Conservation (phyloP, 1,140 invertebrate species). For the Pissodes strobi region DNA sequence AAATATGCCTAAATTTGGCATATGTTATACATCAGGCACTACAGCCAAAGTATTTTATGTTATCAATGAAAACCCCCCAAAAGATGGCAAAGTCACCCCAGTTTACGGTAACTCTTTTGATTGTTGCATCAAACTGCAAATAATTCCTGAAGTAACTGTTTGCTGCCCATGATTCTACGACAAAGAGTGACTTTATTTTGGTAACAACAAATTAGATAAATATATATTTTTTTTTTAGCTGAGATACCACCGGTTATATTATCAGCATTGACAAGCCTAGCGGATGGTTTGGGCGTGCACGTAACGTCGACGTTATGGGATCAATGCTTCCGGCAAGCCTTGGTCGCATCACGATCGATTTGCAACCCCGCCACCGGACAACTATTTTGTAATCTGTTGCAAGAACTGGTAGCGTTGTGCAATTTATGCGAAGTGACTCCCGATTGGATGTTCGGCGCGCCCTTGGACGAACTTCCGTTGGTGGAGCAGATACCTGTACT, state of each 20-base stretch:
- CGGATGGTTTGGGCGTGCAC: slow-evolving; percentile 75
- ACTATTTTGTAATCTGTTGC: slow-evolving; percentile 66
- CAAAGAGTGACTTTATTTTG: too few relatives aligned
- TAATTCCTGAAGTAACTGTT: too few relatives aligned
- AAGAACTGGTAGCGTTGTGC: slow-evolving; percentile 65
- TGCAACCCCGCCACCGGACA: slow-evolving; percentile 57
- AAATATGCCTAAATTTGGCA: too few relatives aligned
- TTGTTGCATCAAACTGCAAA: too few relatives aligned
- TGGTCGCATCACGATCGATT: slow-evolving; percentile 49
- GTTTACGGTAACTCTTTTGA: too few relatives aligned
- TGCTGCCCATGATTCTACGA: too few relatives aligned
- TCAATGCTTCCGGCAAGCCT: slow-evolving; percentile 67
- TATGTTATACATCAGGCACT: too few relatives aligned
- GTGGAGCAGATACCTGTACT: slow-evolving; percentile 80
- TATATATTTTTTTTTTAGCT: too few relatives aligned
- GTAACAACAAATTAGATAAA: too few relatives aligned
- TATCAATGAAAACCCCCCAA: too few relatives aligned
- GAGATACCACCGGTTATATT: slow-evolving; percentile 68
- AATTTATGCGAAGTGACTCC: slow-evolving; percentile 71
- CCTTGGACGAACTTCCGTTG: slow-evolving; percentile 70
- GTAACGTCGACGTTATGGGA: slow-evolving; percentile 77
- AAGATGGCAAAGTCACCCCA: too few relatives aligned
- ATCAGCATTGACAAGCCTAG: slow-evolving; percentile 70
- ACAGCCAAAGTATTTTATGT: too few relatives aligned
- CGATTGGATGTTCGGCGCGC: slow-evolving; percentile 67